phyloP scores from a whole-genome alignment of 2,888 invertebrate genomes.

The Molorchus minor region DNA sequence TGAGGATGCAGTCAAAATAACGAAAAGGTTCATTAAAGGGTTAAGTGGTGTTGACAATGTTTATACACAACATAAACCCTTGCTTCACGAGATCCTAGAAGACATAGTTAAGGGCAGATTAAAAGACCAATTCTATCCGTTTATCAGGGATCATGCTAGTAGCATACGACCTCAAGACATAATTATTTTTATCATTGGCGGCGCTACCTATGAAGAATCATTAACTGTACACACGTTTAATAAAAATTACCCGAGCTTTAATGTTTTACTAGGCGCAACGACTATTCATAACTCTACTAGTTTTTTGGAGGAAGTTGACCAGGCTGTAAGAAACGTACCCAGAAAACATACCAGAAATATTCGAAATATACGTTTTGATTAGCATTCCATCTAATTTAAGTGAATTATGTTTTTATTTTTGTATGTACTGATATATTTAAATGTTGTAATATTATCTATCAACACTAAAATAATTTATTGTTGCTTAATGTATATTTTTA shows the following conservation, averaged over 20 bases:
- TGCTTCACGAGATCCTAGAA: constrained; percentile 88
- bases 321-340: constrained; percentile 73
- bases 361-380: constrained; percentile 50
- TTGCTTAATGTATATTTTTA: no score
- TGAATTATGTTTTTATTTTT: constrained; percentile 27
- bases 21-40: constrained; percentile 88
- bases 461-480: no score
- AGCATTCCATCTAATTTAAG: constrained; percentile 27
- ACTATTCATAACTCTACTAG: constrained; percentile 87
- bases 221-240: constrained; percentile 84
- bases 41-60: constrained; percentile 98
- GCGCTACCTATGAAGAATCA: constrained; percentile 96
- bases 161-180: constrained; percentile 85
- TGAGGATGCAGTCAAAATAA: constrained; percentile 86
- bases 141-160: constrained; percentile 72
- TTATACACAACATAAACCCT: constrained; percentile 97
- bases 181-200: constrained; percentile 96
- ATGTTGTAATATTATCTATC: not conserved
- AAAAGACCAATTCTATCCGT: constrained; percentile 87
- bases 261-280: constrained; percentile 90
- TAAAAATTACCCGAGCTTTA: constrained; percentile 75
- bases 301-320: constrained; percentile 79
- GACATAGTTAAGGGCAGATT: constrained; percentile 90
- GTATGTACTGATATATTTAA: constrained; percentile 5
- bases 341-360: constrained; percentile 59